A percentile compares a stretch with the other conserved stretches of the same genome.
Conservation (phyloP, 2,113 vertebrate species). For the Lophochroa leadbeateri region DNA sequence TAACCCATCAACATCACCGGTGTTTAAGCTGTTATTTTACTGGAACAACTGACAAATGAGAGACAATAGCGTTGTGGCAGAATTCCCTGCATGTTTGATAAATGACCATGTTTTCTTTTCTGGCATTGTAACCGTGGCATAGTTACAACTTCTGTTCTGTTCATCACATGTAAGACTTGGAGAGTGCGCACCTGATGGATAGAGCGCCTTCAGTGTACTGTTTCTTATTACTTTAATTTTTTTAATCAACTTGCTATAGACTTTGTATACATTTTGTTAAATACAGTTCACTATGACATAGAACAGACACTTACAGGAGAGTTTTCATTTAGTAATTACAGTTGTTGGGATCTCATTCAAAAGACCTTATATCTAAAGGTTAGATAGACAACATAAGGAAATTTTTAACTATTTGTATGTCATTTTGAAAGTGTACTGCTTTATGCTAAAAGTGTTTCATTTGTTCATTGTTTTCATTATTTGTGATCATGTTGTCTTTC, state of each 20-base stretch:
- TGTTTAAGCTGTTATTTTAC: slow-evolving; percentile 81
- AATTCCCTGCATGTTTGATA: slow-evolving; percentile 82
- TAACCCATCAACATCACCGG: slow-evolving; percentile 85
- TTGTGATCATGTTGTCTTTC: slow-evolving; percentile 95
- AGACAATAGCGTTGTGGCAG: slow-evolving; percentile 76
- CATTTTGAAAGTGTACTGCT: slow-evolving; percentile 86
- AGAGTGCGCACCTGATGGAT: slow-evolving; percentile 79
- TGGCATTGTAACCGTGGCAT: slow-evolving; percentile 77
- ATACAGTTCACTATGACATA: slow-evolving; percentile 76
- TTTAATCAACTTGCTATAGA: slow-evolving; percentile 81
- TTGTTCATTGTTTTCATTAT: slow-evolving; percentile 86
- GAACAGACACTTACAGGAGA: slow-evolving; percentile 63
- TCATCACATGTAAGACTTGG: slow-evolving; percentile 73
- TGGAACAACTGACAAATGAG: slow-evolving; percentile 76
- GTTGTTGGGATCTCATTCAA: slow-evolving; percentile 72
- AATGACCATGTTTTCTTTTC: slow-evolving; percentile 77
- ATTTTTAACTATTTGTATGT: slow-evolving; percentile 85
- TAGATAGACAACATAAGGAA: slow-evolving; percentile 72
- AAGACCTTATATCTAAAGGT: slow-evolving; percentile 79
- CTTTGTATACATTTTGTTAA: slow-evolving; percentile 85
- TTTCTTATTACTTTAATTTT: slow-evolving; percentile 81
- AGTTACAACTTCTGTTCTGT: slow-evolving; percentile 78
- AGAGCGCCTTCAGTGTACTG: slow-evolving; percentile 92
- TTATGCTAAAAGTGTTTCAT: slow-evolving; percentile 83
- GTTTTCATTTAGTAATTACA: slow-evolving; percentile 79